Percentiles rank a stretch among this genome's conserved stretches.
These are phyloP conservation scores for Stichopus horrens DNA, from an alignment of 53 echinoderm and acorn worm species.

Conservation along the genomic window DNA sequence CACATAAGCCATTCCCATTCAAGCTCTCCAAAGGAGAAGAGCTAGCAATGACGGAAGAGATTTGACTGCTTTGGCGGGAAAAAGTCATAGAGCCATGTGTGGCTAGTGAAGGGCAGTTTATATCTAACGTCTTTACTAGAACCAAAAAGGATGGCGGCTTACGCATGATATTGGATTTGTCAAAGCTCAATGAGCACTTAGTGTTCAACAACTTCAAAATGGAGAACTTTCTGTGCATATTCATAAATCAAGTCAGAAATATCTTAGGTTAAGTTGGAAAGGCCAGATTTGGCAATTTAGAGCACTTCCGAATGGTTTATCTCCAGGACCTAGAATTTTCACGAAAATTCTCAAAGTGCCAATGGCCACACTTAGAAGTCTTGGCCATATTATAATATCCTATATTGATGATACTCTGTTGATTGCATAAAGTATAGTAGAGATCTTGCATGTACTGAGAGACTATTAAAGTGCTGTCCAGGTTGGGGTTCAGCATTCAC, in stretches of 20 bases:
- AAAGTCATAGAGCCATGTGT: background rate
- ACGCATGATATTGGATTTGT: constrained; percentile 61
- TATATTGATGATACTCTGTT: constrained; percentile 54
- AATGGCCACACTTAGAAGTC: constrained; percentile 16
- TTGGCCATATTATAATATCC: background rate
- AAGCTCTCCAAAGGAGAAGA: background rate
- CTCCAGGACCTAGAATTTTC: constrained; percentile 51
- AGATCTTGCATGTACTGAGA: background rate
- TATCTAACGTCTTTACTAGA: constrained; percentile 57
- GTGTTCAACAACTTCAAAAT: constrained; percentile 58
- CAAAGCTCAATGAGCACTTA: constrained; percentile 49
- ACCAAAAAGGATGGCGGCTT: constrained; percentile 57
- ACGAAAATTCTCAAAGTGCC: constrained; percentile 59
- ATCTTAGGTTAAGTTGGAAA: constrained; percentile 46
- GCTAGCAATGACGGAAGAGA: background rate
- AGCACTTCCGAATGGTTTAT: constrained; percentile 54
- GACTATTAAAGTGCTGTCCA: constrained; percentile 28
- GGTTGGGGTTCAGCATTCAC: constrained; percentile 55
- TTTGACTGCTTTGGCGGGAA: background rate
- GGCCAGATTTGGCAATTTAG: constrained; percentile 37
- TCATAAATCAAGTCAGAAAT: constrained; percentile 36
- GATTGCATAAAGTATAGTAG: background rate
- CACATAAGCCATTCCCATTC: background rate
- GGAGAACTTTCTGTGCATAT: constrained; percentile 60
- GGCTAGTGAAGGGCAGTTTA: constrained; percentile 16